Evolutionary conservation across 2,888 invertebrate genomes (phyloP), one percentile per base, ranked within the genome.

Genomic region (Trimorus sp.): DNA sequence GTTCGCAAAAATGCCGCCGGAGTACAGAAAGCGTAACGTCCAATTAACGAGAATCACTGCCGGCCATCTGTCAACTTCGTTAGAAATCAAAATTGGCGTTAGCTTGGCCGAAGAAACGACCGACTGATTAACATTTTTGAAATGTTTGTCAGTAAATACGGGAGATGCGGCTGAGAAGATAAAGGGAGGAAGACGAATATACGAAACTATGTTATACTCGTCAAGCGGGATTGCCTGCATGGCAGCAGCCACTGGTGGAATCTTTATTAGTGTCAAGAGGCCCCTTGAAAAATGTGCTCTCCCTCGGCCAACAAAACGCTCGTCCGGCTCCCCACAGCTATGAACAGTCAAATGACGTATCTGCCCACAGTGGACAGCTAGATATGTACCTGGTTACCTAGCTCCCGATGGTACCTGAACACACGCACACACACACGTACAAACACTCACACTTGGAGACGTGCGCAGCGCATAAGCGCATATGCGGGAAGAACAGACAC

Each of bases 221-320:
- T 85, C 86, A 85, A 84, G 84, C 70, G 82, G 84, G 74, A 84
- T 80, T 83, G 83, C 79, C 56, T 83, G 83, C 73, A 79, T 66
- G 79, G 73, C 81, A 81, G 81, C 75, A 83, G 83, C 84, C 77
- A 84, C 77, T 82, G 74, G 78, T 60, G 85, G 87, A 87, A 87
- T 87, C 87, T 88, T 88, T 88, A 88, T 88, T 88, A 88, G 88
- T 87, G 87, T 88, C 87, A 86, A 87, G 87, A 82, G 86, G 86
- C 77, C 79, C 84, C 79, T 84, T 88, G 85, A 88, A 87, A 89
- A 88, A 87, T 87, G 85, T 83, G 77, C 82, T 63, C 76, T 83
- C 65, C 77, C 79, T 84, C 71, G 53, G 54, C 69, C 70, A 80
- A 84, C 84, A 83, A 74, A 71, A 68, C 75, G 60, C 45, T 76